Base-by-base conservation (phyloP, 2,113 vertebrate genomes). In the Cochlearius cochlearius region DNA sequence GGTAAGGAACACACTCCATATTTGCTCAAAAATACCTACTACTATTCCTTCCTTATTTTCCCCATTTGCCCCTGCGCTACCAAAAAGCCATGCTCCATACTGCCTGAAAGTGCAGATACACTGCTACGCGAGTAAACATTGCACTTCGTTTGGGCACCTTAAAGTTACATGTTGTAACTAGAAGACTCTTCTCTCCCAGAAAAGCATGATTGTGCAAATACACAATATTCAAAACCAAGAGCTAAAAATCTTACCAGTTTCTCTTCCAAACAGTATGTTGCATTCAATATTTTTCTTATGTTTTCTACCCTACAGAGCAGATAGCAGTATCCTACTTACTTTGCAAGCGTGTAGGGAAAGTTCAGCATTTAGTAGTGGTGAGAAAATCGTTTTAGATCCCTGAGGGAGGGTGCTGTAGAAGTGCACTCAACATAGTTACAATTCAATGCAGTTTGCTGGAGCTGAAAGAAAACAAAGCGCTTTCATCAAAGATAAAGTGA, bases 381-480 rank as follows among this genome's bases (percentile, higher is more conserved):
- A 91, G 89, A 95, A 96, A 96, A 94, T 87, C 64, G 69, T 10
- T 95, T 96, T 59, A 82, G 58, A 79, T 85, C 80, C 84, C 91
- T 25, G 56, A 94, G 89, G 80, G 92, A 92, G 95, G 80, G 74
- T 87, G 86, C 58, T 76, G 62, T 1, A 72, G 73, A 82, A 91
- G 23, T 32, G 29, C 81, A 73, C 84, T 93, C 94, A 55, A 38
- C 72, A 86, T 9, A 60, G 62, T 25, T 86, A 92, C 47, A 58
- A 87, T 45, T 91, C 87, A 97, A 85, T 66, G 38, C 83, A 79
- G 80, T 68, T 53, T 94, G 73, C 69, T 85, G 64, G 56, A 92
- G 60, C 80, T 89, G 86, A 91, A 86, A 74, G 60, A 49, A 95
- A 94, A 78, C 55, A 64, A 96, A 95, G 58, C 4, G 6, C 49